phyloP scores from a whole-genome alignment of 30 jellyfish, hydroid and myxozoan genomes.

The Turritopsis rubra region DNA sequence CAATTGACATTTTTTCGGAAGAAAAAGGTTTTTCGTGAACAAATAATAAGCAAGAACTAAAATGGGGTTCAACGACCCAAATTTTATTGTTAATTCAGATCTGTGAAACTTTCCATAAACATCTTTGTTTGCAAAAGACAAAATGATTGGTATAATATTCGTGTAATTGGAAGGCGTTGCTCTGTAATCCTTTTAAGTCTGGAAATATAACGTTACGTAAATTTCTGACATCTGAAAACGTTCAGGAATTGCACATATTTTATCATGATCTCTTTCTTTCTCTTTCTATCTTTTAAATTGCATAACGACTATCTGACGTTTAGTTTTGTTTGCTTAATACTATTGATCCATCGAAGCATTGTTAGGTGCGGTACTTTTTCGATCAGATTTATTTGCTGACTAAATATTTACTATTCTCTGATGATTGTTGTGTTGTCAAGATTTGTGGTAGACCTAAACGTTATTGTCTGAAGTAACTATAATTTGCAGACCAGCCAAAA shows the following conservation, averaged over 20 bases:
- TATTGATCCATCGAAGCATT: background rate
- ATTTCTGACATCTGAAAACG: no score
- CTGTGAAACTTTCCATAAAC: no score
- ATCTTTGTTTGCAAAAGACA: no score
- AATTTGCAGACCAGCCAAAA: background rate
- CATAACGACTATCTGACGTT: background rate
- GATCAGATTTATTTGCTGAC: background rate
- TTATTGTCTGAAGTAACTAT: background rate
- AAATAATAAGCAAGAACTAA: no score
- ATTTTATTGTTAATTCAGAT: no score
- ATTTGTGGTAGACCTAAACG: background rate
- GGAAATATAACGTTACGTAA: no score
- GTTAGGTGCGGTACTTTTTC: background rate
- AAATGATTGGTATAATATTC: background rate
- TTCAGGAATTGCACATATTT: no score
- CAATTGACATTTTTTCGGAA: background rate
- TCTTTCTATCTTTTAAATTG: no score
- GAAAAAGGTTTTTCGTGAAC: background rate
- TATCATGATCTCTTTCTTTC: no score
- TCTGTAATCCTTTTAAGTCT: background rate
- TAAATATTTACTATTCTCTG: background rate
- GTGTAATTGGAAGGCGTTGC: background rate
- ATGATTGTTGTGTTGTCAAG: background rate
- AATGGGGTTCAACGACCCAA: no score
- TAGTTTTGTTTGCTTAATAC: background rate